phyloP scores from a whole-genome alignment of 2,113 vertebrate species.

The Lepidothrix coronata region DNA sequence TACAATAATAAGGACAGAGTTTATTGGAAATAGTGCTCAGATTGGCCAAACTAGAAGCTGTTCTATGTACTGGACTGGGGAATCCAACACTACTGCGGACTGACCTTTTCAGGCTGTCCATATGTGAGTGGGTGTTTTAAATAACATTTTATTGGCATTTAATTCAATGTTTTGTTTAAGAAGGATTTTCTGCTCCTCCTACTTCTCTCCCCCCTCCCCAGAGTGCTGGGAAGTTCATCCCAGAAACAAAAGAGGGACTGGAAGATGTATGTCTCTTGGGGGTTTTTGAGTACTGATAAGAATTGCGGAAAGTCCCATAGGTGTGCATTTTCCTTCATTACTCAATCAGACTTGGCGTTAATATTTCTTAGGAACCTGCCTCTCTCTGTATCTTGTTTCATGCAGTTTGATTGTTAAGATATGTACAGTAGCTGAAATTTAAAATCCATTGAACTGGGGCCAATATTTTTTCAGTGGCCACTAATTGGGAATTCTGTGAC shows the following conservation, averaged over 20 bases:
- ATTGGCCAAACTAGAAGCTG: not conserved
- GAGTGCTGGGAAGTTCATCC: constrained; percentile 22
- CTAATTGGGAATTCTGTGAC: not conserved
- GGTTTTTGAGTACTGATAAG: constrained; percentile 1
- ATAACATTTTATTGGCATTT: not conserved
- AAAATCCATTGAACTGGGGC: constrained; percentile 5
- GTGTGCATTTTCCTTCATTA: constrained; percentile 45
- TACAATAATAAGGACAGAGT: not conserved
- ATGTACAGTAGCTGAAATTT: not conserved
- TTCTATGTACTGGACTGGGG: not conserved
- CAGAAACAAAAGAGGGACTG: not conserved
- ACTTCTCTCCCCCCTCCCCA: not conserved
- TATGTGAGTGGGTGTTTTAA: not conserved
- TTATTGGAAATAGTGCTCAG: not conserved
- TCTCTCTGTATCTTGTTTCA: not conserved
- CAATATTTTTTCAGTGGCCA: not conserved
- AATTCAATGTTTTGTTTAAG: not conserved
- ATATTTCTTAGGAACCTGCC: constrained; percentile 1
- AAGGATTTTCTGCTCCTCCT: not conserved
- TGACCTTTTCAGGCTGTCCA: not conserved
- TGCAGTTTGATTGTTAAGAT: constrained; percentile 1
- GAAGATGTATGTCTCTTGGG: not conserved
- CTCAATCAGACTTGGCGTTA: constrained; percentile 8
- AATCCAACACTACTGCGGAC: not conserved
- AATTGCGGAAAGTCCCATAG: constrained; percentile 51